These are phyloP conservation scores for Nannoperca australis DNA, from an alignment of 2,797 vertebrate genomes.

Conservation along the genomic window DNA sequence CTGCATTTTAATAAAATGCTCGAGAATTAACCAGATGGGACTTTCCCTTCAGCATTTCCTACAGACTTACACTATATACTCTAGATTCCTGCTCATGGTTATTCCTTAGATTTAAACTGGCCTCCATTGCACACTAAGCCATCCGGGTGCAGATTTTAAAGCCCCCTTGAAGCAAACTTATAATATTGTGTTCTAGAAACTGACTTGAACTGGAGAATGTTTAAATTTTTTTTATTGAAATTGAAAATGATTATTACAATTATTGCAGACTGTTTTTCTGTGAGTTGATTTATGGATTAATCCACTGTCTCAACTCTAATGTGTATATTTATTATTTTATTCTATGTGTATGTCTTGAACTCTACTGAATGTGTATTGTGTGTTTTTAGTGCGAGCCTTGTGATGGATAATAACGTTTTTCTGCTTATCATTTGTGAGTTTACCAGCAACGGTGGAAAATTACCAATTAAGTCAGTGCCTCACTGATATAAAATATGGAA, in stretches of 20 bases:
- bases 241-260: background rate
- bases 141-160: no score
- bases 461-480: background rate
- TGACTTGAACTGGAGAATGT: background rate
- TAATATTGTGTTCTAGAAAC: no score
- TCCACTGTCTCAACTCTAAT: background rate
- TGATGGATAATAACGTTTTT: background rate
- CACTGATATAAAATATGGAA: constrained; percentile 1
- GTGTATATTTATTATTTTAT: background rate
- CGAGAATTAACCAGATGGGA: background rate
- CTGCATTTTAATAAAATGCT: constrained; percentile 2
- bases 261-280: background rate
- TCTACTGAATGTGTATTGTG: background rate
- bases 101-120: constrained; percentile 3
- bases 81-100: background rate
- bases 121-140: background rate
- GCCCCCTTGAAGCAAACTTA: no score
- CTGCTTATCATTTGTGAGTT: background rate
- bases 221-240: background rate
- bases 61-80: background rate
- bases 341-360: background rate
- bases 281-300: background rate
- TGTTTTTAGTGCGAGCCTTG: background rate
- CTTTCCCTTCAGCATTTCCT: background rate
- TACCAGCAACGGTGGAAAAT: background rate